phyloP scores from a whole-genome alignment of 2,113 vertebrate genomes.

The Oryzias curvinotus region DNA sequence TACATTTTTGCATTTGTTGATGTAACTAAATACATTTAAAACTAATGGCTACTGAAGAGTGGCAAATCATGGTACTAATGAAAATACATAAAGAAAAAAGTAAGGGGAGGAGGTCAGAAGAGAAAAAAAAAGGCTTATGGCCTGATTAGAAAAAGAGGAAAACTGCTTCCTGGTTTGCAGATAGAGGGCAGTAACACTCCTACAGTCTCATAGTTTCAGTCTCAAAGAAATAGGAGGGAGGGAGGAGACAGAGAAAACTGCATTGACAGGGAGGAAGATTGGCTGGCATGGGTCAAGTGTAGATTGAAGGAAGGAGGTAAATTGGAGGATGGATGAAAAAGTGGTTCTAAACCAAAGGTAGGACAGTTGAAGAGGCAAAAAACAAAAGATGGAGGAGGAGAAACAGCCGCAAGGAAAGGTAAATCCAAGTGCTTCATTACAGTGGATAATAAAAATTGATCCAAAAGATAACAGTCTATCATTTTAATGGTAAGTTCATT shows the following conservation, averaged over 20 bases:
- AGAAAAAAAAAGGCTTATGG: no score
- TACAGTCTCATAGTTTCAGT: not conserved
- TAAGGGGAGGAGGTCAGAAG: no score
- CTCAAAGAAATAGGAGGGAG: not conserved
- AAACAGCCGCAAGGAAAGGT: no score
- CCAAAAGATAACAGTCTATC: no score
- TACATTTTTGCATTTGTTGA: no score
- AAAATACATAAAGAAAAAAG: no score
- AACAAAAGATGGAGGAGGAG: not conserved
- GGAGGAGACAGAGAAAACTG: conserved; percentile 6
- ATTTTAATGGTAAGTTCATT: no score
- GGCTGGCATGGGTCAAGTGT: conserved; percentile 3
- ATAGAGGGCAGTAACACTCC: conserved; percentile 67
- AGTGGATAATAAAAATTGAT: no score
- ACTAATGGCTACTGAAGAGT: no score
- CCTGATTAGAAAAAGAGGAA: conserved; percentile 12
- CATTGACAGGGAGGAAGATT: conserved; percentile 4
- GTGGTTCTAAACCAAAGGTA: conserved; percentile 2
- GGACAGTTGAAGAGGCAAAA: conserved; percentile 6
- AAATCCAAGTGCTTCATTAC: no score
- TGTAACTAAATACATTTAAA: no score
- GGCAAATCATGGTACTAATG: no score
- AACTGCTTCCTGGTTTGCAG: conserved; percentile 17
- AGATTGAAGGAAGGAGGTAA: conserved; percentile 14
- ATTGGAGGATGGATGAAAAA: conserved; percentile 16